These are phyloP conservation scores for Petaurus breviceps DNA, from an alignment of 2,113 vertebrate species.

Conservation along the genomic window DNA sequence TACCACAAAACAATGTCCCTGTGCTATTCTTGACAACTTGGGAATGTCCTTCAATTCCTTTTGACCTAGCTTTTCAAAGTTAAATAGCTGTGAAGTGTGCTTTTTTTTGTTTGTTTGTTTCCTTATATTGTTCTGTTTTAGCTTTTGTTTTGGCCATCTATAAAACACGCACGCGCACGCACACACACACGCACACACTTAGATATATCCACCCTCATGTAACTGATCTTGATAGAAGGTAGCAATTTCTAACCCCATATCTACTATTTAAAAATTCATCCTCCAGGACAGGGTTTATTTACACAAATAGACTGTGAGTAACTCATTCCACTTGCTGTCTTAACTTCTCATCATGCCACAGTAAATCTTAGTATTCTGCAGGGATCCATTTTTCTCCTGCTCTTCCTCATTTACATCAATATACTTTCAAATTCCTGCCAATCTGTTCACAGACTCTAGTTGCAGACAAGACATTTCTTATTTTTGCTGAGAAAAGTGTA, in stretches of 20 bases:
- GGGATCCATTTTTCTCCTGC: conserved; percentile 50
- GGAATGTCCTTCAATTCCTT: background rate
- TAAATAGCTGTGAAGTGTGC: background rate
- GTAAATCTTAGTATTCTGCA: conserved; percentile 38
- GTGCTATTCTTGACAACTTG: background rate
- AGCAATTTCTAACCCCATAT: conserved; percentile 55
- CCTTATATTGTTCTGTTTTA: background rate
- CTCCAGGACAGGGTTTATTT: conserved; percentile 43
- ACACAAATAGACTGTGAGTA: conserved; percentile 19
- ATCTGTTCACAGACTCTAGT: conserved; percentile 60
- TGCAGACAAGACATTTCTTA: conserved; percentile 53
- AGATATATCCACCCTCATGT: background rate
- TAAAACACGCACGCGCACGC: background rate
- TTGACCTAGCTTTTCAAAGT: conserved; percentile 29
- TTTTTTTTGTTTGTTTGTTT: background rate
- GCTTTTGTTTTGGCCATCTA: background rate
- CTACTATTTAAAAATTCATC: conserved; percentile 10
- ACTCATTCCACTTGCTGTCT: conserved; percentile 39
- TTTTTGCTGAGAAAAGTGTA: conserved; percentile 61
- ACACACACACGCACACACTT: background rate
- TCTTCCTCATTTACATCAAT: conserved; percentile 67
- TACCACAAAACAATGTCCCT: background rate
- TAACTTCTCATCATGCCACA: conserved; percentile 48
- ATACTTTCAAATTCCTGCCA: conserved; percentile 69
- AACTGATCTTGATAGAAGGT: conserved; percentile 13